phyloP scores from a whole-genome alignment of 2,888 invertebrate genomes.

The Scrobipalpa costella region DNA sequence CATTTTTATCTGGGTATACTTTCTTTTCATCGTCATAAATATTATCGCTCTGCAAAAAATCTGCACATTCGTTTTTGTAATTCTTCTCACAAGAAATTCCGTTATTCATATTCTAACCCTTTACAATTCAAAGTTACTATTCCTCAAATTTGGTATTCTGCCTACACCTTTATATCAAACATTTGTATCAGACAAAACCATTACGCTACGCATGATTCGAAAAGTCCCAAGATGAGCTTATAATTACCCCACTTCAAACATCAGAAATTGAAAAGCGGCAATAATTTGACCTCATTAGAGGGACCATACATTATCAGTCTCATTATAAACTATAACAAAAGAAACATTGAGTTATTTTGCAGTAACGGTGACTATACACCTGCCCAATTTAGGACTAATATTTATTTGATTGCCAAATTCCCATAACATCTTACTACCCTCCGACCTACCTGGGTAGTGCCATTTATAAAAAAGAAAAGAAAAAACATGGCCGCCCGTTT shows the following conservation, averaged over 20 bases:
- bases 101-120: no score
- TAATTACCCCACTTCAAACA: slow-evolving; percentile 13
- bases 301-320: slow-evolving; percentile 35
- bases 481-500: slow-evolving; percentile 29
- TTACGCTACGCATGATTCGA: not conserved
- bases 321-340: slow-evolving; percentile 35
- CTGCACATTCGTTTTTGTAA: no score
- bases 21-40: no score
- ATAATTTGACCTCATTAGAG: slow-evolving; percentile 42
- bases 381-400: slow-evolving; percentile 68
- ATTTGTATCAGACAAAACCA: no score
- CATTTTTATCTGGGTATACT: no score
- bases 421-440: slow-evolving; percentile 34
- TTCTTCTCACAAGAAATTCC: no score
- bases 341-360: slow-evolving; percentile 54
- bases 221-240: not conserved
- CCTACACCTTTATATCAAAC: no score
- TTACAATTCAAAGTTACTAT: no score
- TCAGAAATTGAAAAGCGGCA: slow-evolving; percentile 31
- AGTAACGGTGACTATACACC: slow-evolving; percentile 52
- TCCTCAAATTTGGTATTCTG: no score
- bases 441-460: slow-evolving; percentile 36
- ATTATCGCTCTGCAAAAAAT: no score
- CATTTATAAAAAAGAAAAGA: slow-evolving; percentile 45
- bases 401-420: slow-evolving; percentile 78